Percentiles rank a stretch among this genome's conserved stretches.
These are phyloP conservation scores for Lithobates sylvaticus DNA, from an alignment of 2,797 vertebrate species.

Conservation along the genomic window DNA sequence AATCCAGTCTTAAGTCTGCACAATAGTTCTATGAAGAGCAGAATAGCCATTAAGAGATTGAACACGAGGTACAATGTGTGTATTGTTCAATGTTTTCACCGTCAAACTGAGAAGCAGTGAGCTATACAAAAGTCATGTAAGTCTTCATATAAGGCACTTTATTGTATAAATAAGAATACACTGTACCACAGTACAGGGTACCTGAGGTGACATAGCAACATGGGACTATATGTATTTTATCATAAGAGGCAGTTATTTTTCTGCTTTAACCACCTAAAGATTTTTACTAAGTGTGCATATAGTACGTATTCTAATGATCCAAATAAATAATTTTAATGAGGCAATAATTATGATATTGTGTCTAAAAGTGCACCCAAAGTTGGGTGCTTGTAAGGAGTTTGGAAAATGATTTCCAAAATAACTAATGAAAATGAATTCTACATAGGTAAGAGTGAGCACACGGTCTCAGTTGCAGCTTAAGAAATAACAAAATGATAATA, in stretches of 20 bases:
- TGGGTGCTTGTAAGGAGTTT: too few relatives aligned
- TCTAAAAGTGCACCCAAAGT: too few relatives aligned
- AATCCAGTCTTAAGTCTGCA: background rate
- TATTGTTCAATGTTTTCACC: constrained; percentile 19
- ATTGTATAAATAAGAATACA: background rate
- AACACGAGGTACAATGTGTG: background rate
- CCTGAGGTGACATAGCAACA: background rate
- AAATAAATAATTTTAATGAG: background rate
- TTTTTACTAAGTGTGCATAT: background rate
- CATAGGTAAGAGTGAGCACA: too few relatives aligned
- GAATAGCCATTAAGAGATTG: constrained; percentile 20
- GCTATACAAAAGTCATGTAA: background rate
- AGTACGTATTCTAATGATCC: background rate
- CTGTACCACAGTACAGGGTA: background rate
- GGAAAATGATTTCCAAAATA: too few relatives aligned
- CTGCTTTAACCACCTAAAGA: background rate
- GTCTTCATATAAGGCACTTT: constrained; percentile 1
- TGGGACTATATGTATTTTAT: background rate
- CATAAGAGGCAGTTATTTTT: background rate
- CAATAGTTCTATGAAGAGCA: background rate
- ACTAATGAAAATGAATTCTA: too few relatives aligned
- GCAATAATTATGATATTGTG: background rate
- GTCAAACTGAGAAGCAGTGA: constrained; percentile 1
- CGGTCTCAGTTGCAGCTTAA: too few relatives aligned
- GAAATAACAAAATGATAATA: too few relatives aligned